A percentile compares a stretch with the other conserved stretches of the same genome.
Conservation (phyloP, 2,888 invertebrate genomes). For the Amiota communis region DNA sequence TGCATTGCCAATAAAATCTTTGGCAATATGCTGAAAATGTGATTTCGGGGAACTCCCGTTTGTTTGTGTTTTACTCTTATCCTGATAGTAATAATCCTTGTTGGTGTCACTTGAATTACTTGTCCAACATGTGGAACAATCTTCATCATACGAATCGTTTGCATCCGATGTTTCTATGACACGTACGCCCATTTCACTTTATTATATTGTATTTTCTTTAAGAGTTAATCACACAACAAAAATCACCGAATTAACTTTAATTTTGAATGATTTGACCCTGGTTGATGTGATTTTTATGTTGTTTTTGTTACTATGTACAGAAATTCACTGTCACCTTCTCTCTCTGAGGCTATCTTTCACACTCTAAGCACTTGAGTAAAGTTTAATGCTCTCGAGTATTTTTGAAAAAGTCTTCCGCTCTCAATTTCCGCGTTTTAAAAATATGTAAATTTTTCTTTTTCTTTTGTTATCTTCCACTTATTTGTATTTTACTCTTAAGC, state of each 20-base stretch:
- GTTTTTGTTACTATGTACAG: too few relatives aligned
- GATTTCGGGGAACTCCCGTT: background rate
- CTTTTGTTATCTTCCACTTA: background rate
- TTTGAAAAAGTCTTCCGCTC: background rate
- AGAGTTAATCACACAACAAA: constrained; percentile 35
- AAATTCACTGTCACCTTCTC: background rate
- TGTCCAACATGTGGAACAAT: constrained; percentile 49
- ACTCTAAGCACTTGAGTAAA: background rate
- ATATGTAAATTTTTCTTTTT: constrained; percentile 1
- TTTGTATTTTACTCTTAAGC: background rate
- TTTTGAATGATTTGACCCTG: constrained; percentile 18
- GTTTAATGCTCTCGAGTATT: background rate
- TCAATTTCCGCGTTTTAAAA: background rate
- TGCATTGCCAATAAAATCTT: constrained; percentile 69
- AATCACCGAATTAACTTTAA: constrained; percentile 50
- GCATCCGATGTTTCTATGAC: constrained; percentile 56
- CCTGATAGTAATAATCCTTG: constrained; percentile 1
- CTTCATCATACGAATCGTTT: constrained; percentile 61
- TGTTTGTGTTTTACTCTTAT: background rate
- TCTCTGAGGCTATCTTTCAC: background rate
- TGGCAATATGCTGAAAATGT: constrained; percentile 18
- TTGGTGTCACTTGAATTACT: background rate
- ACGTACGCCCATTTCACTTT: constrained; percentile 58
- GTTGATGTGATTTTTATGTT: background rate
- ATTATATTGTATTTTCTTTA: background rate